These are phyloP conservation scores for Nesidiocoris tenuis DNA, from an alignment of 2,888 invertebrate genomes.

Conservation along the genomic window DNA sequence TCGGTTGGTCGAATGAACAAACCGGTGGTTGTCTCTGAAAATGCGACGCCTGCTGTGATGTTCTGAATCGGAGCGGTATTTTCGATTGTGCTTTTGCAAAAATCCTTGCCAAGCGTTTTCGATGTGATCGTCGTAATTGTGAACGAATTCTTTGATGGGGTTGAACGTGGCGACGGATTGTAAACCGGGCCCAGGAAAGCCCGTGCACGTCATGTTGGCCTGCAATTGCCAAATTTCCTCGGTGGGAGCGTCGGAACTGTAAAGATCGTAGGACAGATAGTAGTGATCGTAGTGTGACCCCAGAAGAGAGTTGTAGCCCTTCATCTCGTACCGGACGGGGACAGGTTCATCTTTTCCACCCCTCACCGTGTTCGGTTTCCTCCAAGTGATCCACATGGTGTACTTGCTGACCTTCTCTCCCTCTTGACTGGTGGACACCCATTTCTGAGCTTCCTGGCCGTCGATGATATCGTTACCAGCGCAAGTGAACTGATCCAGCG, in stretches of 20 bases:
- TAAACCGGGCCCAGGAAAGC: conserved; percentile 84
- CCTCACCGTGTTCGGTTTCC: conserved; percentile 50
- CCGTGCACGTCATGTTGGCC: conserved; percentile 63
- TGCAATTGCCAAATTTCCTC: conserved; percentile 68
- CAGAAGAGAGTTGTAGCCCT: conserved; percentile 85
- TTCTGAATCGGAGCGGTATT: conserved; percentile 64
- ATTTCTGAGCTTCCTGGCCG: conserved; percentile 73
- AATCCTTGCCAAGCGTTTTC: conserved; percentile 74
- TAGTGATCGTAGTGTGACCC: conserved; percentile 97
- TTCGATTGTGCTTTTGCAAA: conserved; percentile 67
- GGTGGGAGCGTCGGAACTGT: conserved; percentile 64
- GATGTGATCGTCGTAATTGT: conserved; percentile 68
- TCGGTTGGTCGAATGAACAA: conserved; percentile 78
- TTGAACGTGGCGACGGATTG: conserved; percentile 80
- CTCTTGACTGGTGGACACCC: conserved; percentile 67
- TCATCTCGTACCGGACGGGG: conserved; percentile 87
- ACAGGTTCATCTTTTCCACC: conserved; percentile 60
- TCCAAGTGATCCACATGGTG: conserved; percentile 80
- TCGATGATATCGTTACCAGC: conserved; percentile 68
- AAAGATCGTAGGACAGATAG: conserved; percentile 73
- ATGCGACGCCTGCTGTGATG: conserved; percentile 69
- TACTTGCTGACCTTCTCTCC: conserved; percentile 86
- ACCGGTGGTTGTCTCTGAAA: conserved; percentile 84
- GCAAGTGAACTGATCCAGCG: conserved; percentile 69
- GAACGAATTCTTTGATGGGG: conserved; percentile 89